Evolutionary conservation across 1,140 invertebrate species (phyloP).

Genomic region (Alviniconcha marisindica): DNA sequence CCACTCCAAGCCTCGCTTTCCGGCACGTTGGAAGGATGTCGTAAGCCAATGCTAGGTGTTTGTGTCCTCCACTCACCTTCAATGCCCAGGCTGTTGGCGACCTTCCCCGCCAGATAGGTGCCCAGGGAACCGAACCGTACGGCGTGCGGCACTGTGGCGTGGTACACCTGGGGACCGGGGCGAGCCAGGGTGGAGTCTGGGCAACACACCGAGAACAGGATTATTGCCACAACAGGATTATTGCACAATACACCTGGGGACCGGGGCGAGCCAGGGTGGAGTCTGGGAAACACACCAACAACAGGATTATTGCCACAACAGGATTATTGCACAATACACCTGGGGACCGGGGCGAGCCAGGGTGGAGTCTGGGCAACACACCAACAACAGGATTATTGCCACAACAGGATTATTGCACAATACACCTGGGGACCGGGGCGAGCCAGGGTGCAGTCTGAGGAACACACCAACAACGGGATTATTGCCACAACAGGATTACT

Average conservation of each 20-base stretch:
- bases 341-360: background rate
- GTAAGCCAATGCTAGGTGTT: too few species aligned
- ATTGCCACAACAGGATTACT: too few species aligned
- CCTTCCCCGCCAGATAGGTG: constrained; percentile 49
- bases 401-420: too few species aligned
- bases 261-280: background rate
- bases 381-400: too few species aligned
- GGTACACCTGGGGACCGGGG: constrained; percentile 52
- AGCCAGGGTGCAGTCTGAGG: too few species aligned
- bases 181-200: constrained; percentile 23
- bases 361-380: background rate
- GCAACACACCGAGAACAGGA: too few species aligned
- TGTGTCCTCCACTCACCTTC: constrained; percentile 42
- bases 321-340: background rate
- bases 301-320: background rate
- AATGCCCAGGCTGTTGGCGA: constrained; percentile 53
- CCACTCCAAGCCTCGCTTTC: too few species aligned
- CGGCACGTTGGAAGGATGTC: too few species aligned
- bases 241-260: background rate
- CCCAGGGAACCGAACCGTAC: constrained; percentile 56
- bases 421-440: too few species aligned
- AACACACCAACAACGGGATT: too few species aligned
- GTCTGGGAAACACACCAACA: background rate
- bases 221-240: too few species aligned
- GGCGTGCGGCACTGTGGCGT: constrained; percentile 39